Conservation (phyloP, 2,797 vertebrate genomes). For the Anguilla pacifica region DNA sequence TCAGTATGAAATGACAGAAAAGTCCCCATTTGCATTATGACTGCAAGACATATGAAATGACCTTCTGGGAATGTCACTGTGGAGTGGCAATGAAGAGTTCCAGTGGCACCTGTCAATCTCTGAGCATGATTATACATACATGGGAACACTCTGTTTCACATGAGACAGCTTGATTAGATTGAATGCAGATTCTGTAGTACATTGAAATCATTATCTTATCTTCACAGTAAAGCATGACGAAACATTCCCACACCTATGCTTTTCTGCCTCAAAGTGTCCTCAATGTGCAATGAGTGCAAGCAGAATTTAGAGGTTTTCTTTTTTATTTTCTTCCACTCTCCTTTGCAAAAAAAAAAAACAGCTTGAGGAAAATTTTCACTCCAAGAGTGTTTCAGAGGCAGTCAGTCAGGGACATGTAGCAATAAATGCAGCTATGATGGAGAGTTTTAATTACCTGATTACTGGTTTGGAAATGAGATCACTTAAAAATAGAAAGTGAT, state of each 20-base stretch:
- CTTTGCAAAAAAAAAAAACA: not conserved
- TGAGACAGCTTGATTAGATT: not conserved
- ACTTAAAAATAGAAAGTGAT: conserved; percentile 38
- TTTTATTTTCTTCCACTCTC: not conserved
- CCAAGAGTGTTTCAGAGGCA: not conserved
- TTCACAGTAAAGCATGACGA: not conserved
- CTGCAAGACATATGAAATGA: no score
- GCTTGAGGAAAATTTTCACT: not conserved
- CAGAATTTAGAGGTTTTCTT: not conserved
- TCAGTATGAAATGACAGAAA: not conserved
- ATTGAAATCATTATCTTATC: not conserved
- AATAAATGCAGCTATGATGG: conserved; percentile 60
- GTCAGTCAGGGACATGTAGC: conserved; percentile 62
- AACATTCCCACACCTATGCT: not conserved
- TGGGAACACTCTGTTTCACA: not conserved
- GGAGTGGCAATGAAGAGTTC: not conserved
- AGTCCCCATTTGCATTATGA: not conserved
- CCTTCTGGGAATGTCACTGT: not conserved
- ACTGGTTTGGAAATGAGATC: conserved; percentile 35
- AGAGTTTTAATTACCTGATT: conserved; percentile 31
- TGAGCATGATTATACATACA: not conserved
- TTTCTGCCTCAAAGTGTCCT: not conserved
- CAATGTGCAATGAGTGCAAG: not conserved
- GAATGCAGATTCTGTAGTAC: not conserved
- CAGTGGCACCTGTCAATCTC: not conserved